Evolutionary conservation across 2,797 vertebrate species (phyloP).

Genomic region (Malurus splendens): DNA sequence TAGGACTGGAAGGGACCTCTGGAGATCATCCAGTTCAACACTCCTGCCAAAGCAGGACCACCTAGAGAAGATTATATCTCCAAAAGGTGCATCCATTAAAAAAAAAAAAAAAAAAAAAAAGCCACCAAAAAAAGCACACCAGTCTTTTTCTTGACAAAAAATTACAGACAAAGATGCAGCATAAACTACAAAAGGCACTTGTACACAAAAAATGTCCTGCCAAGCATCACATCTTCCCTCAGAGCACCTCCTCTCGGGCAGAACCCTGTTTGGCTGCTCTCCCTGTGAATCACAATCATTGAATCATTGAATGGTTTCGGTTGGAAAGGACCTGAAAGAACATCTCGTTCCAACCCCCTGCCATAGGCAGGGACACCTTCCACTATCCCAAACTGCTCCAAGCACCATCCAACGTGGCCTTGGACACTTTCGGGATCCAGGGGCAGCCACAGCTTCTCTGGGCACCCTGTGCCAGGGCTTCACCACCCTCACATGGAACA

Average conservation of each 20-base stretch:
- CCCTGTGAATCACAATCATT: background rate
- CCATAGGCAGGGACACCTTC: background rate
- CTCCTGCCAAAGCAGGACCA: background rate
- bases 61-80: background rate
- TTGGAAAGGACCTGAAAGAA: background rate
- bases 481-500: background rate
- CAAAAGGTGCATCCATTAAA: background rate
- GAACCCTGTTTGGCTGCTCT: background rate
- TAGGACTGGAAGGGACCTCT: background rate
- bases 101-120: background rate
- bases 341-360: background rate
- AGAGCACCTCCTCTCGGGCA: background rate
- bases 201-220: background rate
- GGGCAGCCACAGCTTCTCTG: background rate
- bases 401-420: background rate
- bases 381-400: accelerated
- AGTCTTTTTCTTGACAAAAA: accelerated
- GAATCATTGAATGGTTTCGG: background rate
- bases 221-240: background rate
- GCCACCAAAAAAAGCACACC: accelerated
- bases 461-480: background rate
- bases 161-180: background rate
- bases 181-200: background rate
- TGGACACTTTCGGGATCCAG: background rate
- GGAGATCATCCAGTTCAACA: background rate